phyloP scores from a whole-genome alignment of 2,888 invertebrate species.

The Drosophila antonietae region DNA sequence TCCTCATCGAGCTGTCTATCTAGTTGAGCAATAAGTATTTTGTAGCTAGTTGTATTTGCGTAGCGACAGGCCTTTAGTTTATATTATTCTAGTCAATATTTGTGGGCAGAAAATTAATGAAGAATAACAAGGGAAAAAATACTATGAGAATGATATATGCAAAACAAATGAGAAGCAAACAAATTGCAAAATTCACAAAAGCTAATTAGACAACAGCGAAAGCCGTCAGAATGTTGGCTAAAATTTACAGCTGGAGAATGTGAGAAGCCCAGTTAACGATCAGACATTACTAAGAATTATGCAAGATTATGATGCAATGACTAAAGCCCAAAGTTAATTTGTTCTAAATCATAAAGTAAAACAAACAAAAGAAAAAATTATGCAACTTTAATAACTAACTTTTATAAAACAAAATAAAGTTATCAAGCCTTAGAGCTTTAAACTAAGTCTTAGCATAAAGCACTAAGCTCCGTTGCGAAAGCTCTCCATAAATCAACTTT shows the following conservation, averaged over 20 bases:
- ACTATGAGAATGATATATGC: constrained; percentile 13
- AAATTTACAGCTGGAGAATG: constrained; percentile 8
- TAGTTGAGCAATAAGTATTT: constrained; percentile 17
- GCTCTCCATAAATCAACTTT: neutral
- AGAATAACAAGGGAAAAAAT: constrained; percentile 8
- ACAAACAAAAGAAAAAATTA: too few relatives aligned
- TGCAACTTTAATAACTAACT: too few relatives aligned
- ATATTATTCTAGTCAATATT: constrained; percentile 60
- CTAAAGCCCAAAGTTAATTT: neutral
- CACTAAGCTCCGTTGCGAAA: neutral
- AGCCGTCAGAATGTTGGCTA: constrained; percentile 23
- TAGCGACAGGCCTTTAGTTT: constrained; percentile 47
- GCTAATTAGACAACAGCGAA: constrained; percentile 52
- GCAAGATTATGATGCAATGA: neutral
- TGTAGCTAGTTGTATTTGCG: constrained; percentile 21
- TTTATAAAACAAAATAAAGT: neutral
- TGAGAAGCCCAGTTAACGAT: neutral
- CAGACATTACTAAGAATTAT: neutral
- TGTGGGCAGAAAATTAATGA: constrained; percentile 38
- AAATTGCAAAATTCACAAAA: constrained; percentile 53
- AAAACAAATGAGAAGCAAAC: constrained; percentile 38
- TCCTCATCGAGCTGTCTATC: constrained; percentile 3
- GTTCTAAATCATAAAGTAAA: neutral
- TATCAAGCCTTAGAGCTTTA: neutral
- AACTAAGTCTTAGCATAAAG: neutral